Evolutionary conservation across 2,888 invertebrate genomes (phyloP).

Genomic region (Liopterus haemorrhoidalis): DNA sequence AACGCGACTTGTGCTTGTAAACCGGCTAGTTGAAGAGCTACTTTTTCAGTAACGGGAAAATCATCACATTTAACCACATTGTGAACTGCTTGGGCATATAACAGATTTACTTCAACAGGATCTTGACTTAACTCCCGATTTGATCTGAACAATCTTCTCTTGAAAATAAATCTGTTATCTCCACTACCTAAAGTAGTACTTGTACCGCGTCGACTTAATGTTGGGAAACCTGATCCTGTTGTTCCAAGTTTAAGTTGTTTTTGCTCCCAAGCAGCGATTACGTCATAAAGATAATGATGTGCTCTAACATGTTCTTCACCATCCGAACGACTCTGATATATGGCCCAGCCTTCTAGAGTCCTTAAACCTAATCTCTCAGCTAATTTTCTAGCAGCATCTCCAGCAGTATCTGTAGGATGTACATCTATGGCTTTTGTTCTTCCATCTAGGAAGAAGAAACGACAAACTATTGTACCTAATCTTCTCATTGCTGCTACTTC

Average conservation of each 20-base stretch:
- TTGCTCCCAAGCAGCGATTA: conserved; percentile 91
- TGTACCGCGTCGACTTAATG: conserved; percentile 52
- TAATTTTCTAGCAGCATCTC: conserved; percentile 80
- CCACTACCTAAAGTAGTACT: conserved; percentile 73
- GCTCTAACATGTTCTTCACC: conserved; percentile 86
- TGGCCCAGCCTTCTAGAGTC: conserved; percentile 88
- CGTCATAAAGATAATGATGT: conserved; percentile 88
- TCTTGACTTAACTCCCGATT: conserved; percentile 88
- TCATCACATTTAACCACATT: conserved; percentile 93
- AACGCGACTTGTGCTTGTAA: conserved; percentile 91
- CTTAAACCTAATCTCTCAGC: conserved; percentile 82
- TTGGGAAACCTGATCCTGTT: conserved; percentile 49
- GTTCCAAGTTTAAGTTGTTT: conserved; percentile 53
- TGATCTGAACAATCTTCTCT: conserved; percentile 80
- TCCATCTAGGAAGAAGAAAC: conserved; percentile 92
- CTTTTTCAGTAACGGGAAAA: conserved; percentile 91
- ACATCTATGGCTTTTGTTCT: conserved; percentile 93
- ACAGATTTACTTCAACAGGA: conserved; percentile 87
- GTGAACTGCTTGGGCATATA: conserved; percentile 93
- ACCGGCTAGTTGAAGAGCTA: conserved; percentile 88
- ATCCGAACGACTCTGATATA: conserved; percentile 82
- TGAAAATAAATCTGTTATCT: conserved; percentile 88
- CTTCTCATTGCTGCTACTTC: conserved; percentile 91
- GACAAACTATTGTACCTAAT: conserved; percentile 85
- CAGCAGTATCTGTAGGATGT: conserved; percentile 89